phyloP scores from a whole-genome alignment of 35 echinoderm and acorn worm species.

The Ophiothrix spiculata region DNA sequence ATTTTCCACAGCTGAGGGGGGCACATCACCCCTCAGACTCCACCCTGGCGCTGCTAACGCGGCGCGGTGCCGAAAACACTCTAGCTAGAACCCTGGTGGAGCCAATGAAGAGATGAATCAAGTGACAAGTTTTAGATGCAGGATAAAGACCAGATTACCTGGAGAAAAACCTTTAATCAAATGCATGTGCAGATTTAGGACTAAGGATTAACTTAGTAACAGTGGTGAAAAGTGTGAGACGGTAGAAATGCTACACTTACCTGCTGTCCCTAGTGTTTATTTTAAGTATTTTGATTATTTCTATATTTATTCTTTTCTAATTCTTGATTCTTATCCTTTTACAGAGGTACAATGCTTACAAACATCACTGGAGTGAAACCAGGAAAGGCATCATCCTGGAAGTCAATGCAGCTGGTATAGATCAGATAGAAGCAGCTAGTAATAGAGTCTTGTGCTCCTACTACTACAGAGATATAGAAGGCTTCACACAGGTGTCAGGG shows the following conservation, averaged over 20 bases:
- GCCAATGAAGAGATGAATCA: too few relatives aligned
- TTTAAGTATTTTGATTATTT: background rate
- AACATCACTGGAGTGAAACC: slow-evolving; percentile 89
- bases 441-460: slow-evolving; percentile 64
- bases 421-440: slow-evolving; percentile 57
- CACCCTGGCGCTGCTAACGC: too few relatives aligned
- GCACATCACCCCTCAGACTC: too few relatives aligned
- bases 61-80: too few relatives aligned
- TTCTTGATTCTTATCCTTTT: background rate
- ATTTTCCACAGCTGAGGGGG: too few relatives aligned
- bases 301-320: background rate
- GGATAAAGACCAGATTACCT: background rate
- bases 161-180: background rate
- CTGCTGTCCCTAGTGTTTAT: too few relatives aligned
- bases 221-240: background rate
- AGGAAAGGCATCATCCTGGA: slow-evolving; percentile 73
- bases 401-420: slow-evolving; percentile 65
- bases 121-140: too few relatives aligned
- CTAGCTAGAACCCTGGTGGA: too few relatives aligned
- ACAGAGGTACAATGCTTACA: slow-evolving; percentile 90
- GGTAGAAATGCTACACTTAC: too few relatives aligned
- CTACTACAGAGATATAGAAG: slow-evolving; percentile 96
- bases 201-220: background rate
- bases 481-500: slow-evolving; percentile 83
- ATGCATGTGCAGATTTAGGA: background rate